A percentile compares a stretch with the other conserved stretches of the same genome.
These are phyloP conservation scores for Salarias fasciatus DNA, from an alignment of 2,797 vertebrate genomes.

Conservation along the genomic window DNA sequence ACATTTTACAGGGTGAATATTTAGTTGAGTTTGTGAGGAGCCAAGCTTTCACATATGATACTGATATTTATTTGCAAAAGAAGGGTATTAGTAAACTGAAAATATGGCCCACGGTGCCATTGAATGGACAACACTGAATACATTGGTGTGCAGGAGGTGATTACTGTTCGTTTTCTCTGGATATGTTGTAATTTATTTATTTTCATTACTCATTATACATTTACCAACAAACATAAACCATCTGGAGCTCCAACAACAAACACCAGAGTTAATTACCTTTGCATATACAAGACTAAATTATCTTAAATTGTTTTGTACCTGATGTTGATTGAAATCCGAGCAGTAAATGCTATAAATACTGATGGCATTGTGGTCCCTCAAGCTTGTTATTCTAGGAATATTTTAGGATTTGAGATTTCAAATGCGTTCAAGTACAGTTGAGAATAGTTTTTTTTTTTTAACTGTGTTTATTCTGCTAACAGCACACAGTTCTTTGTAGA, in stretches of 20 bases:
- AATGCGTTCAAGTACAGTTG: conserved; percentile 5
- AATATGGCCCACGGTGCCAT: too few species aligned
- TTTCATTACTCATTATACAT: neutral
- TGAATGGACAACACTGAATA: too few species aligned
- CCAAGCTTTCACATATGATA: too few species aligned
- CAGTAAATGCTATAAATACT: conserved; percentile 5
- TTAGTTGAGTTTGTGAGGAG: too few species aligned
- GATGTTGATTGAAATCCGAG: neutral
- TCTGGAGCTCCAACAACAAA: conserved; percentile 6
- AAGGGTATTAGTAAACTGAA: too few species aligned
- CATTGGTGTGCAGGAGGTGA: too few species aligned
- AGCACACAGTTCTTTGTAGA: conserved; percentile 23
- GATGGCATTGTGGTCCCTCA: neutral
- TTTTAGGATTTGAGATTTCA: conserved; percentile 7
- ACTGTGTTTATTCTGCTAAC: conserved; percentile 11
- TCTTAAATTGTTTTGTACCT: neutral
- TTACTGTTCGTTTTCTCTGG: too few species aligned
- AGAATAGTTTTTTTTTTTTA: conserved; percentile 16
- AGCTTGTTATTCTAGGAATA: conserved; percentile 1
- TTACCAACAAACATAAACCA: neutral
- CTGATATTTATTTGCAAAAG: too few species aligned
- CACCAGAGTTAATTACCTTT: neutral
- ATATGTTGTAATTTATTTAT: neutral
- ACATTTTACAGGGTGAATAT: too few species aligned
- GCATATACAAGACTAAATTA: conserved; percentile 2